These are phyloP conservation scores for Acronicta alni DNA, from an alignment of 2,888 invertebrate genomes.

Conservation along the genomic window DNA sequence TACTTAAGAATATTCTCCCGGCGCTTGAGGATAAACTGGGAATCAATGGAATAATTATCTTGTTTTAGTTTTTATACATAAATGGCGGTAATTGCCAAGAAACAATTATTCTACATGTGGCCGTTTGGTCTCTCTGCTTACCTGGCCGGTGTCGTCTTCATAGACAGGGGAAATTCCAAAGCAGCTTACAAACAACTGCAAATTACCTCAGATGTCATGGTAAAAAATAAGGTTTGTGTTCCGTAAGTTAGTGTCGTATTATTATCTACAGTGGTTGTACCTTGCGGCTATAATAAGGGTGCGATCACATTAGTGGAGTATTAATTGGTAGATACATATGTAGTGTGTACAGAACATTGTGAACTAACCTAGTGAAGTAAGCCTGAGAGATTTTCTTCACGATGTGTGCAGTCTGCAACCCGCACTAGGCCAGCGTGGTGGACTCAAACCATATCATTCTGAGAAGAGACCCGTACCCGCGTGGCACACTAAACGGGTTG, in stretches of 20 bases:
- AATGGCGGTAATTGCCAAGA: slow-evolving; percentile 90
- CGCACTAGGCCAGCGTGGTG: too few species aligned
- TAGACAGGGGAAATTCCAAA: slow-evolving; percentile 89
- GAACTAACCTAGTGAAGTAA: too few species aligned
- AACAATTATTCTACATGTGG: slow-evolving; percentile 90
- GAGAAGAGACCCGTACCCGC: too few species aligned
- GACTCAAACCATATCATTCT: too few species aligned
- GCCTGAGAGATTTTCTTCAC: too few species aligned
- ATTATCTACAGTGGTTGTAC: slow-evolving; percentile 48
- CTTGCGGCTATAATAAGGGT: slow-evolving; percentile 7
- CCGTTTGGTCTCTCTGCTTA: slow-evolving; percentile 91
- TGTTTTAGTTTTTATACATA: too few species aligned
- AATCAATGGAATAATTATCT: neutral
- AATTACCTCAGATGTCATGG: slow-evolving; percentile 82
- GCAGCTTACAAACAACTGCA: slow-evolving; percentile 85
- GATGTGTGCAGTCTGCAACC: too few species aligned
- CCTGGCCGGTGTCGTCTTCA: slow-evolving; percentile 91
- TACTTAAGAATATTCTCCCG: slow-evolving; percentile 3
- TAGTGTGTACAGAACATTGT: too few species aligned
- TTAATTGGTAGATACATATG: too few species aligned
- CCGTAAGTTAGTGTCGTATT: slow-evolving; percentile 55
- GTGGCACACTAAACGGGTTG: too few species aligned
- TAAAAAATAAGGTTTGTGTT: slow-evolving; percentile 83
- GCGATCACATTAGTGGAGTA: too few species aligned
- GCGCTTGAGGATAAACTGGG: neutral